Base-by-base conservation (phyloP, 2,113 vertebrate genomes). In the Cisticola juncidis region DNA sequence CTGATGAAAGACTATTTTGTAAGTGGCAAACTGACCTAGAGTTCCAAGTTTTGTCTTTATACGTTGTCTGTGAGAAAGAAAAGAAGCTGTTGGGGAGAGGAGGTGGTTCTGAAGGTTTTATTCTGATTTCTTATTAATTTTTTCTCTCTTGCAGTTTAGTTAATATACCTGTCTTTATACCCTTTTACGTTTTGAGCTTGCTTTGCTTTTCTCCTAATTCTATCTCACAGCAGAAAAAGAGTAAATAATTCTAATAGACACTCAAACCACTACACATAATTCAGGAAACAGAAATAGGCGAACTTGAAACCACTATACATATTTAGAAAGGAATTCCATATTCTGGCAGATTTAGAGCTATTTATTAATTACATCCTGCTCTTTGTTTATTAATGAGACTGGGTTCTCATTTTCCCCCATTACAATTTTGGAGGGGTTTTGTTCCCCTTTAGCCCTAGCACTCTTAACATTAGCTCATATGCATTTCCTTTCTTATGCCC, bases 341-440 rank as follows among this genome's bases (percentile, higher is more conserved):
- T 91, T 91, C 87, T 91, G 81, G 61, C 5, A 3, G 33, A 21
- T 89, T 87, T 69, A 60, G 57, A 94, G 45, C 36, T 81, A 72
- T 86, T 95, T 94, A 95, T 95, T 95, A 96, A 96, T 96, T 87
- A 87, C 89, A 92, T 96, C 89, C 91, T 91, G 91, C 36, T 80
- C 78, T 92, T 85, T 92, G 86, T 95, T 95, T 90, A 90, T 95
- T 95, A 91, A 91, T 85, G 73, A 95, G n/a, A 64, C 53, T 50
- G 12, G 21, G 61, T 69, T 92, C 73, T 80, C 81, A 26, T 93
- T 94, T 94, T 88, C 72, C 62, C 44, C 35, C 9, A 1, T 85
- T 91, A 87, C 13, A 95, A 65, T 35, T 89, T n/a, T 76, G 82
- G 38, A 91, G 74, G 28, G n/a, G 11, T 89, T 90, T 92, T 79